A percentile compares a stretch with the other conserved stretches of the same genome.
phyloP scores from a whole-genome alignment of 2,888 invertebrate genomes.

The Ptychoptera contaminata region DNA sequence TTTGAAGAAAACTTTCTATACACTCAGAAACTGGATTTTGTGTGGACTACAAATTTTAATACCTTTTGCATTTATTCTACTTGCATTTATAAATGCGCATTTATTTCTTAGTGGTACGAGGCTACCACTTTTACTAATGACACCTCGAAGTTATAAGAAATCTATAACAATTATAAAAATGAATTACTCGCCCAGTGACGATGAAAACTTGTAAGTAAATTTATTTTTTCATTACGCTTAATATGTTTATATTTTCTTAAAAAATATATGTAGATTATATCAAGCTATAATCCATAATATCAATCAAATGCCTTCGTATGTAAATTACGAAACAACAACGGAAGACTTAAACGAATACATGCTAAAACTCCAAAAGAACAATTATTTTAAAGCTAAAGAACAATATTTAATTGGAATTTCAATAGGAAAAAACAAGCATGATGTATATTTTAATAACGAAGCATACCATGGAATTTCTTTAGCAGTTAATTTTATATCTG shows the following conservation, averaged over 20 bases:
- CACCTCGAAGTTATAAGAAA: slow-evolving; percentile 31
- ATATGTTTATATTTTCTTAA: too few species aligned
- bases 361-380: too few species aligned
- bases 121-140: slow-evolving; percentile 39
- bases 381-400: too few species aligned
- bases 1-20: slow-evolving; percentile 45
- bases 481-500: slow-evolving; percentile 46
- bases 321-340: too few species aligned
- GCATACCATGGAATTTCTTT: slow-evolving; percentile 58
- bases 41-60: slow-evolving; percentile 48
- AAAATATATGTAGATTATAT: too few species aligned
- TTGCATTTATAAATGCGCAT: slow-evolving; percentile 43
- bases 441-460: slow-evolving; percentile 64
- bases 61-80: slow-evolving; percentile 45
- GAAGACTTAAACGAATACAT: too few species aligned
- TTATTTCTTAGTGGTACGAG: slow-evolving; percentile 28
- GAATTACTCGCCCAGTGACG: too few species aligned
- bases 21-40: slow-evolving; percentile 49
- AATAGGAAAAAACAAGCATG: slow-evolving; percentile 19
- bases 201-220: too few species aligned
- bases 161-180: too few species aligned
- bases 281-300: too few species aligned
- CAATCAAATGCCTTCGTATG: too few species aligned
- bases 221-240: too few species aligned
- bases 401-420: slow-evolving; percentile 42